These are phyloP conservation scores for Phasia obesa DNA, from an alignment of 2,888 invertebrate genomes.

Conservation along the genomic window DNA sequence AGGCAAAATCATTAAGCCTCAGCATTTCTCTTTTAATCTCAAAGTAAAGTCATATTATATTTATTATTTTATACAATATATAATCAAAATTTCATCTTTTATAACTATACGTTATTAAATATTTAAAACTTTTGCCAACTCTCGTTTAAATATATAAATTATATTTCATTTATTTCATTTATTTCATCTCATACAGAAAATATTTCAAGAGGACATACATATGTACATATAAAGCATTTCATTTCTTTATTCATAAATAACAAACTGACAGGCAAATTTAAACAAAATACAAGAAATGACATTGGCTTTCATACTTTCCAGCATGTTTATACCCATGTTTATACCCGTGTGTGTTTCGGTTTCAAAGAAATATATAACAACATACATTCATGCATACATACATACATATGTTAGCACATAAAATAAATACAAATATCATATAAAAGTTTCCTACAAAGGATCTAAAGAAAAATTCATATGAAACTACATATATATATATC, in stretches of 20 bases:
- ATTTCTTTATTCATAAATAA: slow-evolving; percentile 39
- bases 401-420: neutral
- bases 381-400: neutral
- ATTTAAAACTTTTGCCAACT: neutral
- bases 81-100: neutral
- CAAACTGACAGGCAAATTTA: slow-evolving; percentile 27
- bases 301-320: slow-evolving; percentile 49
- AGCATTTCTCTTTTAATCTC: no score
- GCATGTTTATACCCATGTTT: no score
- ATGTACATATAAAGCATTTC: slow-evolving; percentile 1
- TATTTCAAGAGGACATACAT: slow-evolving; percentile 1
- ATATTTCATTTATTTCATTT: neutral
- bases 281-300: slow-evolving; percentile 51
- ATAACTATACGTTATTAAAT: slow-evolving; percentile 1
- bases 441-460: slow-evolving; percentile 1
- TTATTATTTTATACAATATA: no score
- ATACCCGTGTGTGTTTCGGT: slow-evolving; percentile 1
- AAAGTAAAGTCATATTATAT: no score
- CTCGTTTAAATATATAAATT: neutral
- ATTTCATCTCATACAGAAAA: neutral
- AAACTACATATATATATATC: no score
- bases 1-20: no score
- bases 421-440: neutral
- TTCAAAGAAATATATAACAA: neutral
- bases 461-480: slow-evolving; percentile 5